These are phyloP conservation scores for Andricus curvator DNA, from an alignment of 2,888 invertebrate genomes.

Conservation along the genomic window DNA sequence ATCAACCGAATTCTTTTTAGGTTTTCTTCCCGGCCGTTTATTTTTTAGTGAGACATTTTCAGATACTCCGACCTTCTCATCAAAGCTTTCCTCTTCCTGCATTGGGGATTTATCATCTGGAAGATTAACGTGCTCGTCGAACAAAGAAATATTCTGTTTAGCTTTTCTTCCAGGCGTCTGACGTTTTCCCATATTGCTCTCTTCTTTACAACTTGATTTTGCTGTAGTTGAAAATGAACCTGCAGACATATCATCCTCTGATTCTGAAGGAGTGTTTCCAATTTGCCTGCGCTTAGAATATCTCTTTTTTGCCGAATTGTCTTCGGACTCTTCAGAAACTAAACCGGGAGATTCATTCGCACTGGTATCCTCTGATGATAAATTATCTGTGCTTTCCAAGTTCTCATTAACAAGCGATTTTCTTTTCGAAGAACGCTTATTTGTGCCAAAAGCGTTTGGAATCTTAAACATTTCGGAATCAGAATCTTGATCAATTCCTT, in stretches of 20 bases:
- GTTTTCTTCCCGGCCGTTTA: constrained; percentile 33
- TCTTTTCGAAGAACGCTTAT: constrained; percentile 60
- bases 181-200: constrained; percentile 10
- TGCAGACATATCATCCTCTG: constrained; percentile 8
- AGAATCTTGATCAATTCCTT: constrained; percentile 16
- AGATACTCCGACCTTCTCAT: neutral
- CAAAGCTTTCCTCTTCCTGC: neutral
- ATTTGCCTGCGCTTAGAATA: constrained; percentile 18
- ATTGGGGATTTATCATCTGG: constrained; percentile 46
- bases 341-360: constrained; percentile 13
- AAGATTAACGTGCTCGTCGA: constrained; percentile 57
- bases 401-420: constrained; percentile 56
- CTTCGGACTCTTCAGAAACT: constrained; percentile 2
- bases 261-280: constrained; percentile 9
- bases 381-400: constrained; percentile 22
- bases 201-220: neutral
- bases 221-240: neutral
- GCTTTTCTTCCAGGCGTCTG: constrained; percentile 35
- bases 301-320: constrained; percentile 18
- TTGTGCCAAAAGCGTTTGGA: constrained; percentile 61
- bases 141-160: constrained; percentile 58
- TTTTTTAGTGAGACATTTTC: constrained; percentile 4
- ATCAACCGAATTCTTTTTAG: constrained; percentile 46
- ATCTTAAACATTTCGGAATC: constrained; percentile 64
- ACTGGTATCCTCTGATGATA: constrained; percentile 5